Evolutionary conservation across 92 coral and sea anemone genomes (phyloP), one percentile per base, ranked within the genome.

Genomic region (Virgularia gustaviana): DNA sequence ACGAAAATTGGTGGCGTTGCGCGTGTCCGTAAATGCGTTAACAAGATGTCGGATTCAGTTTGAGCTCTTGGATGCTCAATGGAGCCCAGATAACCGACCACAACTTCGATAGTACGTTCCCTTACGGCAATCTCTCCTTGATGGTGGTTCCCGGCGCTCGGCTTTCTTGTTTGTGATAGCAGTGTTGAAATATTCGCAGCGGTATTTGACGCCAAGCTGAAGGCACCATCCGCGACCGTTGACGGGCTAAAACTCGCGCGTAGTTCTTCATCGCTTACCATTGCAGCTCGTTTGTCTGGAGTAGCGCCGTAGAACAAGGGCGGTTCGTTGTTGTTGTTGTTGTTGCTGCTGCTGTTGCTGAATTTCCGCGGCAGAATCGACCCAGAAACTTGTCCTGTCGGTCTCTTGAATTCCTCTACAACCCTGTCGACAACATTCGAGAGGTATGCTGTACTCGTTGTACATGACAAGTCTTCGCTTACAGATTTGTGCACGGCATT

Each of bases 31-130:
- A 94, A 83, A 54, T 91, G 92, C 44, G 96, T 89, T 2, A 94
- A 96, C 32, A 83, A 65, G 75, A 90, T 86, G 7, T 89, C 88
- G 9, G 87, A 65, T 27, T 81, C 70, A 57, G 89, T 89, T 30
- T 95, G 85, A 34, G 78, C 81, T 36, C 74, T 78, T 33, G 99
- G 99, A 55, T 85, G 70, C 43, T 94, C 87, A 51, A 94, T 89
- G 3, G 99, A 94, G 8, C 99, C 99, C 39, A 94, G 80, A 89
- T 94, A 89, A 28, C 96, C 96, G 4, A 94, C 95, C 57, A 94
- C 72, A 15, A 83, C 79, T 38, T 83, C 71, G 29, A 89, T 56
- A 31, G 84, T 79, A 15, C 88, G 82, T 49, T 72, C 76, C 18
- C 66, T 57, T 57, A 76, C 71, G 71, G 70, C 18, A 65, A 78